Evolutionary conservation across 1,140 invertebrate genomes (phyloP), one percentile per base, ranked within the genome.

Genomic region (Drosophila micromelanica): DNA sequence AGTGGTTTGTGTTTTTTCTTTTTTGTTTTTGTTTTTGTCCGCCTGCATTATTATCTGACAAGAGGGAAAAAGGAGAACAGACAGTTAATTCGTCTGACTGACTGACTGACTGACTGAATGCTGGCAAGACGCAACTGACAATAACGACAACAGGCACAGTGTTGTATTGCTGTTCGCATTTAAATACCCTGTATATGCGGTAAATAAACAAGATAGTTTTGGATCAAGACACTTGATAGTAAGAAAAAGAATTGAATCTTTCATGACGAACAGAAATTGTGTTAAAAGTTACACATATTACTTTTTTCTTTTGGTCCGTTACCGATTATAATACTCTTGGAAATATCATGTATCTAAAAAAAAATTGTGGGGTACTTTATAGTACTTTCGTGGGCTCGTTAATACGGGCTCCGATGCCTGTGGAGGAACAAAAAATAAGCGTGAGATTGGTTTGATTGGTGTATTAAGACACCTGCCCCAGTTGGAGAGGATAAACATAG

Each of bases 21-120:
- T 37, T 13, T 51, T n/a, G n/a, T n/a, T 23, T 35, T 52, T 54
- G 27, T 45, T 55, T 52, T 20, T 27, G 23, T 63, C 23, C 42
- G 57, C 42, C 54, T 54, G 73, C 67, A 62, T 78, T 78, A 78
- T 80, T 86, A 80, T 49, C 75, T 62, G 45, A 67, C 65, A 56
- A 60, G 64, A 40, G 48, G 46, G 32, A 17, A 43, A 11, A 35
- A n/a, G 45, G 23, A 13, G 45, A 23, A 5, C 5, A 52, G 20
- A 30, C 9, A n/a, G 46, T 12, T 8, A 51, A 12, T 57, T 35
- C 61, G 74, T 32, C 63, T 40, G 59, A 45, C 56, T 65, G 65
- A 71, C 63, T 40, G 59, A 45, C 56, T 65, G 65, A 71, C 67
- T 63, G 65, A 74, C 57, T 48, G 46, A 54, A 68, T 37, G 55